A percentile compares a stretch with the other conserved stretches of the same genome.
Evolutionary conservation across 1,140 invertebrate genomes (phyloP).

Genomic region (Pseudobourletiella spinata): DNA sequence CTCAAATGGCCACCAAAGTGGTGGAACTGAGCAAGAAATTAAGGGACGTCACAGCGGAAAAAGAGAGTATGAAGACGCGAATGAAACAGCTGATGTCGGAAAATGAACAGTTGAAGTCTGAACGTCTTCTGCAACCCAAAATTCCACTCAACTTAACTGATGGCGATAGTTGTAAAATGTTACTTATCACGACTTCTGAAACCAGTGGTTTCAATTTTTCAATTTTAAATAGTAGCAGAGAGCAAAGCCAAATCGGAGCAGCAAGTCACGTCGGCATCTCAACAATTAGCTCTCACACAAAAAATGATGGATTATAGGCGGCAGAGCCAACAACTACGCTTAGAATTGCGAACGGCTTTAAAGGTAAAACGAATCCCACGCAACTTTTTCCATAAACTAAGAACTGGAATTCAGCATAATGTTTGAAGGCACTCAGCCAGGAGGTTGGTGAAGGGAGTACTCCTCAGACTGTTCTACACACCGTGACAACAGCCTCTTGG

Average conservation of each 20-base stretch:
- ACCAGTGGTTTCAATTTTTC: too few species aligned
- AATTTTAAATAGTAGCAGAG: too few species aligned
- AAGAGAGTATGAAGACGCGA: conserved; percentile 29
- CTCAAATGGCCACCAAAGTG: conserved; percentile 20
- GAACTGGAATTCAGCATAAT: conserved; percentile 4
- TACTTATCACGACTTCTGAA: too few species aligned
- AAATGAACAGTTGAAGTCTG: conserved; percentile 16
- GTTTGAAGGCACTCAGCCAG: conserved; percentile 10
- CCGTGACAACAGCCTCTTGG: background rate
- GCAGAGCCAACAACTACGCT: conserved; percentile 25
- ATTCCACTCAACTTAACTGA: too few species aligned
- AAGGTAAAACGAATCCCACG: conserved; percentile 5
- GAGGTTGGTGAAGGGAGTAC: conserved; percentile 19
- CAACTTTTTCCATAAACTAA: background rate
- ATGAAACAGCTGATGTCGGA: conserved; percentile 20
- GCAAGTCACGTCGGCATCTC: conserved; percentile 4
- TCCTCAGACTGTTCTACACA: conserved; percentile 1
- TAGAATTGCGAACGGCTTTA: conserved; percentile 21
- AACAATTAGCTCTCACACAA: conserved; percentile 14
- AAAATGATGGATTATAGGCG: conserved; percentile 32
- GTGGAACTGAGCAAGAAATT: conserved; percentile 30
- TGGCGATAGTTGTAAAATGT: too few species aligned
- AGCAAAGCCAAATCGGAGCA: too few species aligned
- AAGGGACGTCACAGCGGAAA: conserved; percentile 27
- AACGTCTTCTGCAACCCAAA: background rate